phyloP scores from a whole-genome alignment of 2,888 invertebrate genomes.

The Brachypterus glaber region DNA sequence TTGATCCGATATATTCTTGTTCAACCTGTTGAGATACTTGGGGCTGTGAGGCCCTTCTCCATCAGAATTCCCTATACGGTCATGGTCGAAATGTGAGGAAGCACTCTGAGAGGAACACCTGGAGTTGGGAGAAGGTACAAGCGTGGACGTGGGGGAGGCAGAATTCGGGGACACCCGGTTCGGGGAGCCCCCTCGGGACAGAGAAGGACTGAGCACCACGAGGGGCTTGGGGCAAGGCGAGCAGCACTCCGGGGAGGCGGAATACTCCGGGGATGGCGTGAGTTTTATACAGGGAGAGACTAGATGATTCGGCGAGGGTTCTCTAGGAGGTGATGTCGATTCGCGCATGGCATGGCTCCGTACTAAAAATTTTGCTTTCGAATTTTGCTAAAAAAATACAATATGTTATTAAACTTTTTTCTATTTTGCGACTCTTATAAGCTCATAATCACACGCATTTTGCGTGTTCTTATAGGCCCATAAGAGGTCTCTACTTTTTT shows the following conservation, averaged over 20 bases:
- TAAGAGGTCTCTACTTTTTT: no score
- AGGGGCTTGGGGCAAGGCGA: conserved; percentile 25
- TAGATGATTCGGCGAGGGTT: conserved; percentile 34
- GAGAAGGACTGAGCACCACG: conserved; percentile 32
- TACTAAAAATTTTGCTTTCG: conserved; percentile 75
- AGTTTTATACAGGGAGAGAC: conserved; percentile 36
- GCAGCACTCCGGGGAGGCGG: conserved; percentile 11
- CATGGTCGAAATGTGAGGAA: conserved; percentile 3
- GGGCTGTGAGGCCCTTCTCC: conserved; percentile 21
- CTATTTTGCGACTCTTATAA: no score
- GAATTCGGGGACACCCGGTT: conserved; percentile 20
- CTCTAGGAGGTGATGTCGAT: conserved; percentile 54
- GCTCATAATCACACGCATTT: no score
- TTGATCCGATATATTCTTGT: conserved; percentile 22
- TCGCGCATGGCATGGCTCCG: conserved; percentile 87
- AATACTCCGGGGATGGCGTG: conserved; percentile 29
- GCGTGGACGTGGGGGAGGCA: conserved; percentile 32
- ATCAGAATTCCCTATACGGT: conserved; percentile 4
- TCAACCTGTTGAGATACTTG: conserved; percentile 23
- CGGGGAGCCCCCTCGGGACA: conserved; percentile 18
- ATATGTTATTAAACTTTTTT: no score
- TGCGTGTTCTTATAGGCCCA: no score
- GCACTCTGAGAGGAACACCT: conserved; percentile 13
- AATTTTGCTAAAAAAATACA: conserved; percentile 45
- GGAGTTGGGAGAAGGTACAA: conserved; percentile 31